Base-by-base conservation (phyloP, 2,113 vertebrate genomes). In the Equus quagga region DNA sequence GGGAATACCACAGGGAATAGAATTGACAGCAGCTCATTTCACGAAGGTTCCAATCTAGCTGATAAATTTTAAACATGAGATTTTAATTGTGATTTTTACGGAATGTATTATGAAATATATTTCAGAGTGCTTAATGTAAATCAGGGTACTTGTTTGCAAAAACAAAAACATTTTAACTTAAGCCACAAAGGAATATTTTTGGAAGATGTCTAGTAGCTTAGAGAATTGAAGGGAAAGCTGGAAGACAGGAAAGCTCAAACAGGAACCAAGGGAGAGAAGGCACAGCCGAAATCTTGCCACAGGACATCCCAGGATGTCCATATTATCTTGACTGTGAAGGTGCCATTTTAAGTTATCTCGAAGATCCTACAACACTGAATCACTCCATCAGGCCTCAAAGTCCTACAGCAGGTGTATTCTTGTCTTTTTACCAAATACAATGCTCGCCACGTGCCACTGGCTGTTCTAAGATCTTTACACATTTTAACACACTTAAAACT, bases 221-320 rank as follows among this genome's bases (percentile, higher is more conserved):
- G 8, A 82, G 3, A 41, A 41, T 58, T 26, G 33, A 33, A 90
- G 12, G 8, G 2, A 14, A 60, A 86, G 18, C 11, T 60, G 11
- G 8, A 41, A 13, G 13, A 58, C 3, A 7, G 73, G 24, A 41
- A 41, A 41, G 4, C 10, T 65, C 15, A 54, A 31, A 28, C 0
- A 24, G 18, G 41, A 78, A 26, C 2, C 2, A 33, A 31, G 4
- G 2, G 15, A 76, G 8, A 46, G n/a, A 9, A 64, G 79, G 7
- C 2, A 21, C 0, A 58, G 28, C 8, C 14, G 46, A 7, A 0
- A n/a, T 72, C 14, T 4, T 15, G 28, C 19, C 15, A 17, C 4
- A 2, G 6, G 6, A 6, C 0, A 4, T 44, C 72, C 23, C 9
- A 60, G 5, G 11, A 15, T 41, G 9, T 14, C 8, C 24, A 23